These are phyloP conservation scores for Cheilosia grossa DNA, from an alignment of 2,888 invertebrate genomes.

Conservation along the genomic window DNA sequence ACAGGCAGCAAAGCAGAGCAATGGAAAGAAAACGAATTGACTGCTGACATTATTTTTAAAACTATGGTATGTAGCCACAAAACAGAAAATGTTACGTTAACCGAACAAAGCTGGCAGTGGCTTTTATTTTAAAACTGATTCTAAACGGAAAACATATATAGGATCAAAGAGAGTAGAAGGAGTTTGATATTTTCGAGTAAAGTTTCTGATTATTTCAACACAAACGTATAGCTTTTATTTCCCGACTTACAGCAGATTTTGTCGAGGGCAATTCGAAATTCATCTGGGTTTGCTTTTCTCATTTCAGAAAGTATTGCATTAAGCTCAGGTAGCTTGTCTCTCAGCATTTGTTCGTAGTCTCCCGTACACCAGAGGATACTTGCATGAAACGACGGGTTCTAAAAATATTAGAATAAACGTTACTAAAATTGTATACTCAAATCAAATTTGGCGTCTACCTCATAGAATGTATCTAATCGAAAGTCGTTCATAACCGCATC, in stretches of 20 bases:
- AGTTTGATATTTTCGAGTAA: not conserved
- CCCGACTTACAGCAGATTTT: slow-evolving; percentile 89
- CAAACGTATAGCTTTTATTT: slow-evolving; percentile 88
- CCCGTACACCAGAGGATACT: slow-evolving; percentile 92
- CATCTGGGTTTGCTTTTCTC: slow-evolving; percentile 81
- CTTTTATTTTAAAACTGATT: not conserved
- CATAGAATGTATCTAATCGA: slow-evolving; percentile 90
- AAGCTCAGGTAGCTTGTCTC: slow-evolving; percentile 84
- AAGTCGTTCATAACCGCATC: slow-evolving; percentile 89
- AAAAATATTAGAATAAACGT: slow-evolving; percentile 79
- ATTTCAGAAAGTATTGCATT: slow-evolving; percentile 83
- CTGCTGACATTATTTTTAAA: too few relatives aligned
- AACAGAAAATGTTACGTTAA: too few relatives aligned
- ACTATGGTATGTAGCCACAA: too few relatives aligned
- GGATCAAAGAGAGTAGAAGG: too few relatives aligned
- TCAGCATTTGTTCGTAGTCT: slow-evolving; percentile 85
- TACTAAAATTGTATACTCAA: not conserved
- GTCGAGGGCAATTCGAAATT: slow-evolving; percentile 84
- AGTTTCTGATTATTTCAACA: slow-evolving; percentile 79
- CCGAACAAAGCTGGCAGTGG: too few relatives aligned
- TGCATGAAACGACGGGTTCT: slow-evolving; percentile 93
- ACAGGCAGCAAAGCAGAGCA: slow-evolving; percentile 80
- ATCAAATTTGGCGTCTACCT: slow-evolving; percentile 83
- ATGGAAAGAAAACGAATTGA: slow-evolving; percentile 77
- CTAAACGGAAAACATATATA: too few relatives aligned